These are phyloP conservation scores for Micrasema minimum DNA, from an alignment of 1,140 invertebrate genomes.

Conservation along the genomic window DNA sequence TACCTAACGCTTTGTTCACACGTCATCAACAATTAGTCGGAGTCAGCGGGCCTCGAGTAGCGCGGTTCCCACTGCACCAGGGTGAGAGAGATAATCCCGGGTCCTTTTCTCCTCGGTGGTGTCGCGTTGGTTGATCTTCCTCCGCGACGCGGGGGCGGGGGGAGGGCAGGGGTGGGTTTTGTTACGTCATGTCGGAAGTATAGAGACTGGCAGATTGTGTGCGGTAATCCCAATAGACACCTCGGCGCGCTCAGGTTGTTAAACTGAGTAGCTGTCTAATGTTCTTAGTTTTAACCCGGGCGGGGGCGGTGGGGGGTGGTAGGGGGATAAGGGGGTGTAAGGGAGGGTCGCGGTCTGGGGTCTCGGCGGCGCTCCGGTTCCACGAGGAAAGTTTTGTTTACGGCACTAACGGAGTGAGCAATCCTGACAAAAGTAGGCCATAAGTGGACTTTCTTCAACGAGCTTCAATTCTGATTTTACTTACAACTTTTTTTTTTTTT, in stretches of 20 bases:
- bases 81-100: constrained; percentile 10
- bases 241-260: constrained; percentile 52
- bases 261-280: constrained; percentile 54
- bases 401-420: too few relatives aligned
- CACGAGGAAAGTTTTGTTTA: constrained; percentile 7
- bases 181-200: constrained; percentile 51
- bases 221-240: constrained; percentile 54
- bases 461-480: too few relatives aligned
- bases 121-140: constrained; percentile 21
- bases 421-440: too few relatives aligned
- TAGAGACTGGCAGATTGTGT: constrained; percentile 53
- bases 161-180: constrained; percentile 29
- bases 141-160: constrained; percentile 5
- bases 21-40: constrained; percentile 9
- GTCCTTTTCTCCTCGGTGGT: constrained; percentile 22
- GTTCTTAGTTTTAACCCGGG: constrained; percentile 52
- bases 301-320: constrained; percentile 7
- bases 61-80: neutral
- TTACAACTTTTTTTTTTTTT: too few relatives aligned
- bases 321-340: too few relatives aligned
- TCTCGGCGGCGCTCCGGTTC: too few relatives aligned
- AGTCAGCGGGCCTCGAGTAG: constrained; percentile 6
- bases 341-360: constrained; percentile 19
- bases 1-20: constrained; percentile 28
- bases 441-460: too few relatives aligned